These are phyloP conservation scores for Spea hammondii DNA, from an alignment of 2,797 vertebrate genomes.

Conservation along the genomic window DNA sequence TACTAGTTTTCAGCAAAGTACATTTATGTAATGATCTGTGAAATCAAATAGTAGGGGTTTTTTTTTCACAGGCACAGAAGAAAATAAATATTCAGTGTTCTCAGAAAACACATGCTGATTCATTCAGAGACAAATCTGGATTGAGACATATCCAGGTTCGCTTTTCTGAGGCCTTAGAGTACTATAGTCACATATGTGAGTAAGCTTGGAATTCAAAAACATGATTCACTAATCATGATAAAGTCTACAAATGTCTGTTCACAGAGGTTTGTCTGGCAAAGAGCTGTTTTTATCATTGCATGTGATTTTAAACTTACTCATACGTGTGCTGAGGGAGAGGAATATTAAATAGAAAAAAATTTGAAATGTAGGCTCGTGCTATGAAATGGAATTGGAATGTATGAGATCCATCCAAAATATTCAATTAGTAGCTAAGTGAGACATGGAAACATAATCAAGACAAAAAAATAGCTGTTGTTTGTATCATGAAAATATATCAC, in stretches of 20 bases:
- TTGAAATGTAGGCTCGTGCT: conserved; percentile 64
- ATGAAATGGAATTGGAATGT: conserved; percentile 42
- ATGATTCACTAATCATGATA: conserved; percentile 79
- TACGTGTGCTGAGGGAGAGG: conserved; percentile 28
- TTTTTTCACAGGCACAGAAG: conserved; percentile 69
- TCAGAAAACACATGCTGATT: conserved; percentile 68
- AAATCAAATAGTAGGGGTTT: neutral
- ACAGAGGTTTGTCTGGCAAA: conserved; percentile 61
- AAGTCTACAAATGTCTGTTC: conserved; percentile 67
- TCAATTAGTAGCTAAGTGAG: conserved; percentile 19
- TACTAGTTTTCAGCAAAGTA: neutral
- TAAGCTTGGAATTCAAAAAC: conserved; percentile 77
- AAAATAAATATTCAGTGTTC: conserved; percentile 62
- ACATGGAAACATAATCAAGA: conserved; percentile 38
- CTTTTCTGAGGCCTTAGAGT: conserved; percentile 70
- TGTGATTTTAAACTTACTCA: conserved; percentile 43
- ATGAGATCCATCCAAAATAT: conserved; percentile 14
- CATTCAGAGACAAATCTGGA: conserved; percentile 70
- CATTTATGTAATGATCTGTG: neutral
- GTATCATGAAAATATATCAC: neutral
- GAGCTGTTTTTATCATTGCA: conserved; percentile 65
- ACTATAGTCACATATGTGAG: conserved; percentile 72
- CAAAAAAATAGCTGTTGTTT: conserved; percentile 5
- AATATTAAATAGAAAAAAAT: conserved; percentile 70
- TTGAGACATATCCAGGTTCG: conserved; percentile 67